Percentiles rank a stretch among this genome's conserved stretches.
Conservation (phyloP, 1,140 invertebrate genomes). For the Drosophila sturtevanti region DNA sequence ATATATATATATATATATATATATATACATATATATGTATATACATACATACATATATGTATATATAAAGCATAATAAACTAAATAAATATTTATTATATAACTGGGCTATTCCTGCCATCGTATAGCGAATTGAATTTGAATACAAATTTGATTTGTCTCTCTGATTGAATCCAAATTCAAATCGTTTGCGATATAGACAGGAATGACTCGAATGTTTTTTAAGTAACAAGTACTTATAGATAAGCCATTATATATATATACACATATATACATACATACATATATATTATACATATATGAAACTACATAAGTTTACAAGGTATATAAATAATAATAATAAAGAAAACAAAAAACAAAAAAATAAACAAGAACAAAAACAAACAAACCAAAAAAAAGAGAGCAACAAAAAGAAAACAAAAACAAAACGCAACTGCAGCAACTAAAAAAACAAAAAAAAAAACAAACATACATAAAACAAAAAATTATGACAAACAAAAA, state of each 20-base stretch:
- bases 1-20: constrained; percentile 57
- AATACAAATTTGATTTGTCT: constrained; percentile 7
- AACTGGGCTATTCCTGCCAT: not conserved
- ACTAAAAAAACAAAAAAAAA: constrained; percentile 64
- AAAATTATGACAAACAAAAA: constrained; percentile 45
- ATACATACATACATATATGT: constrained; percentile 36
- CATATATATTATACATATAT: constrained; percentile 71
- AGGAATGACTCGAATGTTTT: constrained; percentile 42
- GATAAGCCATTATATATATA: constrained; percentile 76
- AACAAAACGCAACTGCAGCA: constrained; percentile 66
- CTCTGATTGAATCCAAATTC: constrained; percentile 5
- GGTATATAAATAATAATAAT: constrained; percentile 60
- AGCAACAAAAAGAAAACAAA: constrained; percentile 52
- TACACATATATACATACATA: constrained; percentile 54
- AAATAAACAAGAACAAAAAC: constrained; percentile 53
- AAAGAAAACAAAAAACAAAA: constrained; percentile 51
- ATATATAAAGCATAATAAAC: constrained; percentile 17
- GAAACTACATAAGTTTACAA: constrained; percentile 62
- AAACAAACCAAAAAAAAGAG: constrained; percentile 63
- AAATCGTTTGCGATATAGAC: not conserved
- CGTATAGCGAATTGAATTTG: constrained; percentile 4
- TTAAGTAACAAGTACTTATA: constrained; percentile 59
- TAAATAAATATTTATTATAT: constrained; percentile 23
- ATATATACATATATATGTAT: constrained; percentile 32
- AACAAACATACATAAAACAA: constrained; percentile 32